Conservation (phyloP, 2,888 invertebrate species). For the Taenaris catops region DNA sequence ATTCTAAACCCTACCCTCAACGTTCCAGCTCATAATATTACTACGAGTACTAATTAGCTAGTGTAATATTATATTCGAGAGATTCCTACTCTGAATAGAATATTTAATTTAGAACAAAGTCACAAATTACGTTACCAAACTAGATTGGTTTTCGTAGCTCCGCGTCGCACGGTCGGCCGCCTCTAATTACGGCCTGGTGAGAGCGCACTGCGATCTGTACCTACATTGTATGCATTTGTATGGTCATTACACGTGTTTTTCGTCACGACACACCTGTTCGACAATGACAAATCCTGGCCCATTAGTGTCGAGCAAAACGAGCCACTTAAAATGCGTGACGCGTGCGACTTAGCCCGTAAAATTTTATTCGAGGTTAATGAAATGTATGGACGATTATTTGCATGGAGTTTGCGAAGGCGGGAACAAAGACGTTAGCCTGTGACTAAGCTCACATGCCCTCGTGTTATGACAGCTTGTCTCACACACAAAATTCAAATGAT, state of each 20-base stretch:
- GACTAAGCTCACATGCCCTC: no score
- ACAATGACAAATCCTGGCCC: conserved; percentile 44
- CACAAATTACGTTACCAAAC: conserved; percentile 15
- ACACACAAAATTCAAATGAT: no score
- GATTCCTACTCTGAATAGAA: conserved; percentile 6
- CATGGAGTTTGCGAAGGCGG: conserved; percentile 9
- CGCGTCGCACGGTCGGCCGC: conserved; percentile 35
- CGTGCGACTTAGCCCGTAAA: conserved; percentile 18
- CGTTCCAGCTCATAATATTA: no score
- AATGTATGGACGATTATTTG: conserved; percentile 16
- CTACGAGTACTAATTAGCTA: conserved; percentile 8
- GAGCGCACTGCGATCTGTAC: conserved; percentile 44
- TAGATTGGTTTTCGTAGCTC: conserved; percentile 28
- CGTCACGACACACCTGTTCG: conserved; percentile 55
- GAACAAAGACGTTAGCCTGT: conserved; percentile 7
- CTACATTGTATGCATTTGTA: conserved; percentile 55
- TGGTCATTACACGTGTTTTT: conserved; percentile 53
- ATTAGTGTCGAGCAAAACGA: conserved; percentile 42
- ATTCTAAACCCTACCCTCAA: no score
- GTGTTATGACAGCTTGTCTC: no score
- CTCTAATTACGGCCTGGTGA: conserved; percentile 47
- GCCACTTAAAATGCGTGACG: conserved; percentile 25
- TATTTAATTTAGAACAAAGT: conserved; percentile 14
- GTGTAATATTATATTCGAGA: conserved; percentile 2
- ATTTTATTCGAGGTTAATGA: conserved; percentile 22